Evolutionary conservation across 2,113 vertebrate species (phyloP).

Genomic region (Oncorhynchus masou): DNA sequence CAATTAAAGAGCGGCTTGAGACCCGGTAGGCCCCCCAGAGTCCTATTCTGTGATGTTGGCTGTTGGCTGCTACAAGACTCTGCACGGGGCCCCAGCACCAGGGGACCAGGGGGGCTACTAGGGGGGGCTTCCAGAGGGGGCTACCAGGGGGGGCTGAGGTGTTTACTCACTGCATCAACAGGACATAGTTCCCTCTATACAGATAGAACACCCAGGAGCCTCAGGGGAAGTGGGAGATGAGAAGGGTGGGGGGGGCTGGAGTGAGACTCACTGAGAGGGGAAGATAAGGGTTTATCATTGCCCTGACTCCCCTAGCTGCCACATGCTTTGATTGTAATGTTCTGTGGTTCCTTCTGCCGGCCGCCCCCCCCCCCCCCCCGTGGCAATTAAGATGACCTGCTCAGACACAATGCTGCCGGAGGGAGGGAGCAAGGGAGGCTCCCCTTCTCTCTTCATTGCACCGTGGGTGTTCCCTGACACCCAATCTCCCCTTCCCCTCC

Average conservation of each 20-base stretch:
- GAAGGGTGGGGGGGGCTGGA: conserved; percentile 33
- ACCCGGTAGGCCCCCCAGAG: conserved; percentile 64
- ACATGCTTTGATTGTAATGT: conserved; percentile 88
- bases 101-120: conserved; percentile 35
- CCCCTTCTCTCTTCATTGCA: conserved; percentile 78
- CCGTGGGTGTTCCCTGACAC: conserved; percentile 92
- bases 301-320: conserved; percentile 53
- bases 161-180: conserved; percentile 80
- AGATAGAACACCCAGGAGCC: conserved; percentile 73
- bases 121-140: background rate
- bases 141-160: conserved; percentile 60
- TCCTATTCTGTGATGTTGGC: conserved; percentile 72
- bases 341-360: conserved; percentile 84
- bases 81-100: conserved; percentile 48
- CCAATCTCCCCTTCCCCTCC: conserved; percentile 48
- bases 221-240: conserved; percentile 64
- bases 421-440: conserved; percentile 77
- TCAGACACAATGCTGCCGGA: conserved; percentile 92
- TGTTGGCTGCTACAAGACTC: conserved; percentile 39
- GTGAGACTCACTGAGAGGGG: conserved; percentile 19
- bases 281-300: conserved; percentile 83
- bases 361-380: conserved; percentile 58
- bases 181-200: conserved; percentile 78
- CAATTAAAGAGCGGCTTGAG: conserved; percentile 70
- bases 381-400: conserved; percentile 91